Conservation (phyloP, 2,113 vertebrate genomes). For the Heterocephalus glaber region DNA sequence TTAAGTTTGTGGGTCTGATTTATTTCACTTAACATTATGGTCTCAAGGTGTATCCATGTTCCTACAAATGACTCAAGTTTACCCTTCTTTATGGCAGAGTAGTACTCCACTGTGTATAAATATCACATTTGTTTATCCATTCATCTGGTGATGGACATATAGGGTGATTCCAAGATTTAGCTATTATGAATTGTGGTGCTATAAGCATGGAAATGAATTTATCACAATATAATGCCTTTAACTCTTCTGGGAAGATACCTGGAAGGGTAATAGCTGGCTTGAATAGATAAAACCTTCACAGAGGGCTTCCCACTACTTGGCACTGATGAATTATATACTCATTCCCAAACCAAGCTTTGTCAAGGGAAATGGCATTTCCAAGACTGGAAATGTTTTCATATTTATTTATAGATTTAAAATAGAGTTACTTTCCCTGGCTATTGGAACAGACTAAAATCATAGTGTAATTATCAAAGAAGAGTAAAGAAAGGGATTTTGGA, state of each 20-base stretch:
- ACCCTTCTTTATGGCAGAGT: not conserved
- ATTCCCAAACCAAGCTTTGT: not conserved
- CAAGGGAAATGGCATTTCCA: not conserved
- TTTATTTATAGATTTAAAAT: not conserved
- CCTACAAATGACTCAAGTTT: not conserved
- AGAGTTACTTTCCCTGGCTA: not conserved
- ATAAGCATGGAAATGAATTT: not conserved
- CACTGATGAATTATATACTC: not conserved
- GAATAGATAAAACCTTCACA: not conserved
- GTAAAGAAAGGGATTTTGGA: not conserved
- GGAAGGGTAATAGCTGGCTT: not conserved
- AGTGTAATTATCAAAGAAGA: slow-evolving; percentile 15
- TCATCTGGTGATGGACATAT: not conserved
- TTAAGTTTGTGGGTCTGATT: not conserved
- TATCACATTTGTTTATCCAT: not conserved
- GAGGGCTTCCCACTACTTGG: not conserved
- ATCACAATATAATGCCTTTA: not conserved
- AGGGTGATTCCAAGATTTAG: not conserved
- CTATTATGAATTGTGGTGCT: not conserved
- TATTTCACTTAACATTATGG: not conserved
- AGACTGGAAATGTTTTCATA: not conserved
- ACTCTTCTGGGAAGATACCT: not conserved
- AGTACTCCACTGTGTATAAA: not conserved
- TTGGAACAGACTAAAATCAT: not conserved
- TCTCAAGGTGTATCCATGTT: not conserved